Evolutionary conservation across 2,797 vertebrate genomes (phyloP), one percentile per base, ranked within the genome.

Genomic region (Myripristis jacobus): DNA sequence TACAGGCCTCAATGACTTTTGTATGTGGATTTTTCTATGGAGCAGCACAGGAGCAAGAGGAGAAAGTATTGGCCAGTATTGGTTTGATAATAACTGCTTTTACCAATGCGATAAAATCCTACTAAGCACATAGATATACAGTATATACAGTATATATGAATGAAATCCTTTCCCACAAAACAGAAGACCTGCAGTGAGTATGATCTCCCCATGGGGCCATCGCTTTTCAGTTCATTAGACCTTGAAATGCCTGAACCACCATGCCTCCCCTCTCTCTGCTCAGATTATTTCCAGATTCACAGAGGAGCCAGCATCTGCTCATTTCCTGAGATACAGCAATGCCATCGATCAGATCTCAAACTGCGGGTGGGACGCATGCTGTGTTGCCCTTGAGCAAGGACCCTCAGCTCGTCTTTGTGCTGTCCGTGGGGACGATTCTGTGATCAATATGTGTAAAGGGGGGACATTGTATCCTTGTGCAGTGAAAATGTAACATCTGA

Each of bases 301-400:
- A 57, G 29, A 48, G 55, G 51, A 43, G 63, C 47, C 56, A n/a
- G 22, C 31, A 51, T 41, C 44, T 21, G 51, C 73, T 59, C 31
- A 43, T 60, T 52, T 81, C 69, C 55, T 47, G 31, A 50, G 71
- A 78, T 61, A 62, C 41, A 58, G 31, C 29, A 55, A 59, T 57
- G 65, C 64, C 19, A 70, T 66, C 50, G 55, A 61, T 69, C 64
- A 60, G 36, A 52, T 44, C 29, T 46, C 55, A 41, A 58, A 56
- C 57, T 59, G 41, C 38, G 27, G 3, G 24, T 31, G 58, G 7
- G 69, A 53, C 57, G 57, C 76, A 67, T 44, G 51, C 16, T 21
- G 31, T 43, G 18, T 43, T 47, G 73, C 73, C 81, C 66, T 76
- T 79, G 73, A 80, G 70, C 36, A 47, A 46, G 19, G 57, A 27